Base-by-base conservation (phyloP, 2,113 vertebrate genomes). In the Lophotis ruficrista region DNA sequence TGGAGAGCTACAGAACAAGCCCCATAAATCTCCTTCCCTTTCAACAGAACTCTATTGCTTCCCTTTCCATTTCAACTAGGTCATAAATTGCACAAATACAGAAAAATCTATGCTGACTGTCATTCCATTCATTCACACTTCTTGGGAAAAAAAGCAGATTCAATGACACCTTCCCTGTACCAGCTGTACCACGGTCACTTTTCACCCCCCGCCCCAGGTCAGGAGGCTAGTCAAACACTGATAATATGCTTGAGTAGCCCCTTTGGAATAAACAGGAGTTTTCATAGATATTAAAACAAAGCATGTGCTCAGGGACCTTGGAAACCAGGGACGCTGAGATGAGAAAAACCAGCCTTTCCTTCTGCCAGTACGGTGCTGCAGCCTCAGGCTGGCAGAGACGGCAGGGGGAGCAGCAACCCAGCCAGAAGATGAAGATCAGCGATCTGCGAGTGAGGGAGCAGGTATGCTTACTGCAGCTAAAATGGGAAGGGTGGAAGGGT, bases 261-360 rank as follows among this genome's bases (percentile, higher is more conserved):
- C 8, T 51, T 66, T n/a, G 43, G 12, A 66, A 91, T 37, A 51
- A 83, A 57, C 13, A 48, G 57, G 51, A 53, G 25, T 35, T 70
- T 77, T 31, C 41, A 66, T 0, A n/a, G 27, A 31, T 4, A 5
- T 41, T 51, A 57, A 89, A 84, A 87, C 14, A 15, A 71, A 38
- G 30, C 6, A 8, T 8, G 66, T 37, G 23, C 33, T 35, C 35
- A 7, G 47, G 18, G 43, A 47, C 2, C 5, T 18, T 14, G 37
- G 45, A 66, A 86, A 62, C 1, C 41, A 50, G 45, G 31, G 66
- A 35, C 45, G 9, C 0, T 9, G 60, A 21, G 23, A 69, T 33
- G 0, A 4, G 18, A 50, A 57, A 35, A 18, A 14, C 0, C 20
- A n/a, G 23, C 33, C 37, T 30, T 22, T 56, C 10, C 31, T 66